Conservation (phyloP, 2,888 invertebrate genomes). For the Chrysolina haemoptera region DNA sequence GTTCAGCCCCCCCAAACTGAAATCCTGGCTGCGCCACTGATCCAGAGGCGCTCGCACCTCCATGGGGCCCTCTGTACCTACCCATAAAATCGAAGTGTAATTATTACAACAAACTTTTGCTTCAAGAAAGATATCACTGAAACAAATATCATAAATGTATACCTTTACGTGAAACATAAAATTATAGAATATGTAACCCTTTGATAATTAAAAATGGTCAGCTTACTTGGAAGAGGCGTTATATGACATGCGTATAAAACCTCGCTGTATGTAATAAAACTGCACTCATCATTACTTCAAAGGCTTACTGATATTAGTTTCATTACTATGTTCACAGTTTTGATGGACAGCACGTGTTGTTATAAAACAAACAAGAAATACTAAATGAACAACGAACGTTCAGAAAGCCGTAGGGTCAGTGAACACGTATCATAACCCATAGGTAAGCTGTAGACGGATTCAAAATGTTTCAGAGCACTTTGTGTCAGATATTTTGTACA, state of each 20-base stretch:
- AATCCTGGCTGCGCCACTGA: no score
- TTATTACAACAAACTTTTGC: neutral
- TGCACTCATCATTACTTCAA: neutral
- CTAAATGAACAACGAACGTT: no score
- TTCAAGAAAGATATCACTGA: neutral
- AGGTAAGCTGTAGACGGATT: no score
- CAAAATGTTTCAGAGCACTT: no score
- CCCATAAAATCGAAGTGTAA: neutral
- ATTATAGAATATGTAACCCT: constrained; percentile 16
- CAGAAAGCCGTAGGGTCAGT: no score
- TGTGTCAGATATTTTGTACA: no score
- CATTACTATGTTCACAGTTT: neutral
- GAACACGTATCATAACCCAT: no score
- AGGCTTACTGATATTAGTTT: neutral
- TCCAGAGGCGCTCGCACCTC: no score
- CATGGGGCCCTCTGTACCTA: neutral
- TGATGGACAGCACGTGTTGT: neutral
- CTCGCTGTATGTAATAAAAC: constrained; percentile 6
- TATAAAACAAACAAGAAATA: no score
- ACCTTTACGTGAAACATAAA: neutral
- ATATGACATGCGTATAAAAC: constrained; percentile 16
- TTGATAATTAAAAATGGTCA: neutral
- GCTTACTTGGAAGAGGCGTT: neutral
- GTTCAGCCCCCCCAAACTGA: no score
- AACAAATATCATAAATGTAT: neutral